Evolutionary conservation across 2,888 invertebrate genomes (phyloP).

Genomic region (Pandemis heparana): DNA sequence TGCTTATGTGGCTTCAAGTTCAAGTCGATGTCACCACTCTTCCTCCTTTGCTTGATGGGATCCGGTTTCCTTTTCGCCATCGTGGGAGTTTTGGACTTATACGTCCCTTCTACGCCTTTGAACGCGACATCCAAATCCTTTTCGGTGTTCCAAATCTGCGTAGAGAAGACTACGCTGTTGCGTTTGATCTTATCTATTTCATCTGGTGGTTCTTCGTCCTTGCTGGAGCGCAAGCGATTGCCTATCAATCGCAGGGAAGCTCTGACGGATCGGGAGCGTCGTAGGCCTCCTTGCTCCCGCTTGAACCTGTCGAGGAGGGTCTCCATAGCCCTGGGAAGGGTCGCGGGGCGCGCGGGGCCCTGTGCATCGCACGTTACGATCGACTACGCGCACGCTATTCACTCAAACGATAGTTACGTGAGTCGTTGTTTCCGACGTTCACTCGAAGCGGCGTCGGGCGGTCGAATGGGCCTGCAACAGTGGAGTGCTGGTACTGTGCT

Average conservation of each 20-base stretch:
- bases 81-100: conserved; percentile 77
- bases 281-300: conserved; percentile 81
- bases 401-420: conserved; percentile 79
- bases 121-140: conserved; percentile 77
- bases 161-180: conserved; percentile 70
- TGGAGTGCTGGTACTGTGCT: conserved; percentile 54
- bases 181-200: conserved; percentile 69
- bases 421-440: conserved; percentile 80
- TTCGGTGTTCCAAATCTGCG: conserved; percentile 73
- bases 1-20: conserved; percentile 72
- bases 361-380: conserved; percentile 81
- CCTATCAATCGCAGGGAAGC: conserved; percentile 89
- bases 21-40: conserved; percentile 78
- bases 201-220: conserved; percentile 71
- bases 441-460: conserved; percentile 75
- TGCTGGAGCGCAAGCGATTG: conserved; percentile 84
- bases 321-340: conserved; percentile 82
- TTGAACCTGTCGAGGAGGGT: conserved; percentile 82
- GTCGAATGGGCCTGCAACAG: conserved; percentile 76
- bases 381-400: conserved; percentile 82
- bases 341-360: conserved; percentile 71
- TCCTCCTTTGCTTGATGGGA: conserved; percentile 66
- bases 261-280: conserved; percentile 89
- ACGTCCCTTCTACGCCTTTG: conserved; percentile 78
- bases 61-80: conserved; percentile 78